Evolutionary conservation across 1,140 invertebrate species (phyloP).

Genomic region (Tigriopus japonicus): DNA sequence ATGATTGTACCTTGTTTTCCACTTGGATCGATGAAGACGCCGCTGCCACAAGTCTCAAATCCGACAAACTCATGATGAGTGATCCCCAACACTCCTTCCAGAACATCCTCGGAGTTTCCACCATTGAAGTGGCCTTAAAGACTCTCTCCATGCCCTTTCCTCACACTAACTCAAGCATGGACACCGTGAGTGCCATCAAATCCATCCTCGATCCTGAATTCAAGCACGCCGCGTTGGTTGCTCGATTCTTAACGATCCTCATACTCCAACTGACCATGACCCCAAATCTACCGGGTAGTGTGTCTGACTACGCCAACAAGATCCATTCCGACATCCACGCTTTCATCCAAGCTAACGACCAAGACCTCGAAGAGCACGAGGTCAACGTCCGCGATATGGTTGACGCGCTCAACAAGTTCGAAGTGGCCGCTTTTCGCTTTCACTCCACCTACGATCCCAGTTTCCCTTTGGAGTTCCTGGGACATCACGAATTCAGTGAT

Average conservation of each 20-base stretch:
- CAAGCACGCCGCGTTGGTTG: not conserved
- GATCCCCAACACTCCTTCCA: conserved; percentile 1
- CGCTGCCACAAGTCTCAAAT: not conserved
- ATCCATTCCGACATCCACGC: not conserved
- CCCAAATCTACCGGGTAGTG: not conserved
- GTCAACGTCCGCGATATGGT: not conserved
- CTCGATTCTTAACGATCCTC: not conserved
- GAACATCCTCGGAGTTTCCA: not conserved
- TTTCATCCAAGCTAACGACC: not conserved
- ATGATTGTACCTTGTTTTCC: not conserved
- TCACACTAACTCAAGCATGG: not conserved
- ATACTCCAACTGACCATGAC: not conserved
- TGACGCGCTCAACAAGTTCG: not conserved
- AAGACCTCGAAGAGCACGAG: not conserved
- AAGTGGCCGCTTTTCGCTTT: not conserved
- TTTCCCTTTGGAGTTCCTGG: conserved; percentile 7
- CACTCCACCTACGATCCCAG: not conserved
- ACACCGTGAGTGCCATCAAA: not conserved
- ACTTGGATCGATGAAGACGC: not conserved
- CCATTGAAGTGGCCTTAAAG: conserved; percentile 3
- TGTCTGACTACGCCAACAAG: not conserved
- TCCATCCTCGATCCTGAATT: not conserved
- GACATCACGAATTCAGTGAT: conserved; percentile 8
- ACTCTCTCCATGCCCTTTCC: not conserved
- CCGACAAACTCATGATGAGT: not conserved